Base-by-base conservation (phyloP, 2,888 invertebrate species). In the Aleiodes alternator region DNA sequence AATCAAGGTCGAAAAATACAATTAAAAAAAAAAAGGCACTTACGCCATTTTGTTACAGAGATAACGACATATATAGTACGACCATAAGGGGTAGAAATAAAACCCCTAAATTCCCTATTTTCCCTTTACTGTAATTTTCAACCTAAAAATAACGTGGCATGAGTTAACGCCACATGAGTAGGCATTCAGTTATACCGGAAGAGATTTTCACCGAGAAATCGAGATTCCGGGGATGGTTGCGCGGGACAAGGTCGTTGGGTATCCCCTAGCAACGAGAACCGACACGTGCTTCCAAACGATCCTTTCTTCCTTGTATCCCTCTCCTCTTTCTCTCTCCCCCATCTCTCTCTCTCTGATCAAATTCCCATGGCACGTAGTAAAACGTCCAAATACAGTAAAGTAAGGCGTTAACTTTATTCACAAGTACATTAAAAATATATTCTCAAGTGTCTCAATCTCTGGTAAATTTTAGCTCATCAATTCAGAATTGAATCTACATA, bases 161-260 rank as follows among this genome's bases (percentile, higher is more conserved):
- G 72, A 75, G 78, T 77, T 76, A 78, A 78, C 76, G 77, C 74
- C 80, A 66, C 76, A 73, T 76, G 79, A 76, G 16, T 66, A n/a
- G 31, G 51, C 31, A 31, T 31, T 68, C 12, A 7, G n/a, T 72
- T 71, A 61, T 69, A 76, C 80, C 80, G 79, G 81, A 81, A 80
- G 80, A 77, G 78, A 78, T 78, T 79, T 76, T 64, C 76, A 75
- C 76, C 23, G 69, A 76, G 78, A 76, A 77, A 78, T 79, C 78
- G 72, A 72, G 78, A 80, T 78, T 80, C 80, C 79, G 83, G 80
- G 83, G 82, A 80, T 84, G 83, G 82, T 85, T 85, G 85, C 84
- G 84, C 87, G 87, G 87, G 87, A 86, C 88, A 88, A 88, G 88
- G 88, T 87, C 88, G 85, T 79, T 31, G 48, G 84, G 89, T 88